These are phyloP conservation scores for Drosophila nebulosa DNA, from an alignment of 1,140 invertebrate genomes.

Conservation along the genomic window DNA sequence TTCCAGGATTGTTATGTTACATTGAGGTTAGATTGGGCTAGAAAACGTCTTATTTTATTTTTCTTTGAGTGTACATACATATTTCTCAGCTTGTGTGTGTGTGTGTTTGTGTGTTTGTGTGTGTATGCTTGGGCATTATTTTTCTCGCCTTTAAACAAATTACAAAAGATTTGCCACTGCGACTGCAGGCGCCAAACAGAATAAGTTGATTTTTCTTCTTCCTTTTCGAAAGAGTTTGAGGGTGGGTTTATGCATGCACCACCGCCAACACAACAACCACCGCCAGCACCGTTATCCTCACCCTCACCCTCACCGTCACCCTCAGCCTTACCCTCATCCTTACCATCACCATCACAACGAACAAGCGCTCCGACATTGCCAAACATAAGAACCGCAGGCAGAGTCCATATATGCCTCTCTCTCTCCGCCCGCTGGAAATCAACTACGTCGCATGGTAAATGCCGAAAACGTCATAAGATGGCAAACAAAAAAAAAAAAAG, in stretches of 20 bases:
- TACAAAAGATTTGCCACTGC: slow-evolving; percentile 19
- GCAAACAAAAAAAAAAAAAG: too few species aligned
- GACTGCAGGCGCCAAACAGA: slow-evolving; percentile 1
- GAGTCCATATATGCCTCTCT: neutral
- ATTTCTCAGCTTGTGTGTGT: neutral
- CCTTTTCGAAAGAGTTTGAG: neutral
- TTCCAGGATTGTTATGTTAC: too few species aligned
- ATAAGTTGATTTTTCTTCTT: neutral
- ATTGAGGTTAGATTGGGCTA: too few species aligned
- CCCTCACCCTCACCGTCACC: too few species aligned
- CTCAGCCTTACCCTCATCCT: too few species aligned
- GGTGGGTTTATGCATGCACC: neutral
- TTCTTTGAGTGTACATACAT: neutral
- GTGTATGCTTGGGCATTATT: slow-evolving; percentile 8
- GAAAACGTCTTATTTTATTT: neutral
- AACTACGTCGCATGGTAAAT: neutral
- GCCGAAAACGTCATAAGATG: neutral
- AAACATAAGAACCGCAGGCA: neutral
- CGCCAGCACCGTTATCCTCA: neutral
- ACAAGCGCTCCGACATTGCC: neutral
- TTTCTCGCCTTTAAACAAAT: slow-evolving; percentile 33
- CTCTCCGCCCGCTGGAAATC: neutral
- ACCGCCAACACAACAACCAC: neutral
- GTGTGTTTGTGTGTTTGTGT: slow-evolving; percentile 3
- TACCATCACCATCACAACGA: neutral